These are phyloP conservation scores for Poecilia latipinna DNA, from an alignment of 2,113 vertebrate genomes.

Conservation along the genomic window DNA sequence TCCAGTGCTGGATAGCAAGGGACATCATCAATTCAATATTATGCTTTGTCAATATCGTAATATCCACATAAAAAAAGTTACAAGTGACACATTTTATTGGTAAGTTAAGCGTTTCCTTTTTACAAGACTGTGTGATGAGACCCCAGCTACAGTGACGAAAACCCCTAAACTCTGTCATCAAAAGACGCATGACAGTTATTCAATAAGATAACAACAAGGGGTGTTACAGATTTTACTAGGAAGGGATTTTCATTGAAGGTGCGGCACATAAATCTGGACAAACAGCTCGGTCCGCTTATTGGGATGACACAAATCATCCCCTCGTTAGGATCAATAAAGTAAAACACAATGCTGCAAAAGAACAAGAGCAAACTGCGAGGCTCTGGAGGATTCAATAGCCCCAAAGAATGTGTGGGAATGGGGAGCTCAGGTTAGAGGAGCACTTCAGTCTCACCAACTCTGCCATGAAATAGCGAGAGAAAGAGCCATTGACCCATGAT, in stretches of 20 bases:
- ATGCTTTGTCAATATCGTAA: constrained; percentile 43
- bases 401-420: constrained; percentile 76
- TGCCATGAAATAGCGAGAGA: constrained; percentile 69
- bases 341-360: constrained; percentile 73
- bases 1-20: neutral
- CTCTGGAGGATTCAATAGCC: constrained; percentile 64
- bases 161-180: constrained; percentile 65
- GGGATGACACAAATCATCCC: constrained; percentile 70
- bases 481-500: constrained; percentile 79
- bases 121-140: constrained; percentile 41
- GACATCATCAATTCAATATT: constrained; percentile 45
- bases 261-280: constrained; percentile 72
- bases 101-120: constrained; percentile 45
- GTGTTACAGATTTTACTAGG: constrained; percentile 75
- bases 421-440: constrained; percentile 65
- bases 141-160: constrained; percentile 43
- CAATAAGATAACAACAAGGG: constrained; percentile 67
- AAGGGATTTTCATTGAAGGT: constrained; percentile 70
- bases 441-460: constrained; percentile 73
- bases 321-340: constrained; percentile 79
- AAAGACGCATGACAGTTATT: constrained; percentile 74
- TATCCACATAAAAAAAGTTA: constrained; percentile 23
- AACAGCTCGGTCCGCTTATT: constrained; percentile 55
- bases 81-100: constrained; percentile 14
- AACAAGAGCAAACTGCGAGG: constrained; percentile 73